Percentiles rank a stretch among this genome's conserved stretches.
These are phyloP conservation scores for Phacellophora camtschatica DNA, from an alignment of 30 jellyfish, hydroid and myxozoan species.

Conservation along the genomic window DNA sequence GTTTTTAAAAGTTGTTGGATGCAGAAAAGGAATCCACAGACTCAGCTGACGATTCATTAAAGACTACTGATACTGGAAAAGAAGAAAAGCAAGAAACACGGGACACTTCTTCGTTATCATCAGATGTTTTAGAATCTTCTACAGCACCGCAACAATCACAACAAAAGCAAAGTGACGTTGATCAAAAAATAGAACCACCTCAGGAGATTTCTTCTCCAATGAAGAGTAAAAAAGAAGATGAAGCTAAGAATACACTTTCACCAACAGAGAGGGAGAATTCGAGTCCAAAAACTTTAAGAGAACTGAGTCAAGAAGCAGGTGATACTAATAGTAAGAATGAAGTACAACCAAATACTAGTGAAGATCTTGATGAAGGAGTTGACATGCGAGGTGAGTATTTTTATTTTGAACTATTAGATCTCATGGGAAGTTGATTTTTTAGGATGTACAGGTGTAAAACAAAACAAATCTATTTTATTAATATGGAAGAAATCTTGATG, in stretches of 20 bases:
- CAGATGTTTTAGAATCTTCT: background rate
- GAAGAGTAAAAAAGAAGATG: background rate
- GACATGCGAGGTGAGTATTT: slow-evolving; percentile 55
- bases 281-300: slow-evolving; percentile 47
- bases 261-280: slow-evolving; percentile 26
- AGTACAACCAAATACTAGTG: background rate
- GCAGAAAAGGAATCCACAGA: background rate
- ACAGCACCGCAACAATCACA: background rate
- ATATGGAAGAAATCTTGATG: no score
- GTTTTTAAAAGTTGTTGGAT: background rate
- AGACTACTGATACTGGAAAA: background rate
- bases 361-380: slow-evolving; percentile 37
- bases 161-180: background rate
- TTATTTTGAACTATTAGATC: no score
- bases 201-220: background rate
- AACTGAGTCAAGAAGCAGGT: slow-evolving; percentile 23
- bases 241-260: background rate
- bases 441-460: no score
- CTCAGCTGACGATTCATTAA: background rate
- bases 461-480: no score
- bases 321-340: background rate
- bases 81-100: background rate
- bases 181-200: background rate
- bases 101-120: background rate
- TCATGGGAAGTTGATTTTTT: no score